These are phyloP conservation scores for Varanus salvator DNA, from an alignment of 2,113 vertebrate genomes.

Conservation along the genomic window DNA sequence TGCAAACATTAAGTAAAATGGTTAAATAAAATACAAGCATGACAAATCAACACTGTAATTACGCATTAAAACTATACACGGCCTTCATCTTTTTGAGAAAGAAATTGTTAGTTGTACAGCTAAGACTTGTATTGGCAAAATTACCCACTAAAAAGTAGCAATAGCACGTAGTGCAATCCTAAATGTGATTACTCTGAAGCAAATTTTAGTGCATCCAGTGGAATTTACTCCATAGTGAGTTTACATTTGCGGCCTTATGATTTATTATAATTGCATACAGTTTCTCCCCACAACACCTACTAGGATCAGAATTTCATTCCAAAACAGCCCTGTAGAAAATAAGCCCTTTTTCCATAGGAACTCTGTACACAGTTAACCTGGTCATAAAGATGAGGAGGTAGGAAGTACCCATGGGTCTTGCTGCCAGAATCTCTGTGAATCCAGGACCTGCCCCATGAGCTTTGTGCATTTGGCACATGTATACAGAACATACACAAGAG, in stretches of 20 bases:
- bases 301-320: neutral
- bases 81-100: neutral
- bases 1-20: neutral
- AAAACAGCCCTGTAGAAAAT: too few relatives aligned
- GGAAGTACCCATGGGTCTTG: too few relatives aligned
- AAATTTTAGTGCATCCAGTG: neutral
- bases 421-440: too few relatives aligned
- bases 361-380: too few relatives aligned
- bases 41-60: neutral
- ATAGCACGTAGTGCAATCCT: neutral
- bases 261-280: neutral
- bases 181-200: neutral
- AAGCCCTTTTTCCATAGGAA: too few relatives aligned
- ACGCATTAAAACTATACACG: neutral
- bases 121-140: neutral
- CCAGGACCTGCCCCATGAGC: too few relatives aligned
- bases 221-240: neutral
- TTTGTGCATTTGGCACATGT: too few relatives aligned
- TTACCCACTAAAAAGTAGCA: too few relatives aligned
- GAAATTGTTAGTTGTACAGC: neutral
- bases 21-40: neutral
- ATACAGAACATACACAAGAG: too few relatives aligned
- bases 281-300: neutral
- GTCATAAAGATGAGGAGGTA: too few relatives aligned
- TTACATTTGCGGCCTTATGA: neutral